Conservation (phyloP, 2,888 invertebrate genomes). For the Scotopteryx bipunctaria region DNA sequence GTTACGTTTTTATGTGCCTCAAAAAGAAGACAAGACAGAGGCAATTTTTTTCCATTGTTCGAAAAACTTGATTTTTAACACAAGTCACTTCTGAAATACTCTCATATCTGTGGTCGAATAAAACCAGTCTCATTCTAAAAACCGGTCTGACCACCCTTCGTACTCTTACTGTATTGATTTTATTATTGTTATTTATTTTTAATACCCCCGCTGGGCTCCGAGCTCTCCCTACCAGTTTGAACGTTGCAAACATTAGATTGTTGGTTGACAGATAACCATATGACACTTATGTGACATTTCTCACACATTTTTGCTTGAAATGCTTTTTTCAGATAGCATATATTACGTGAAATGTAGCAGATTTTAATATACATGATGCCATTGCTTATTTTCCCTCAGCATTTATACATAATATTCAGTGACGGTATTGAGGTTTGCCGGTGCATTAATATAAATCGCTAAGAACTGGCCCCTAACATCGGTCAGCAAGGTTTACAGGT, state of each 20-base stretch:
- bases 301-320: too few species aligned
- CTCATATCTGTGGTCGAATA: constrained; percentile 22
- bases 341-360: too few species aligned
- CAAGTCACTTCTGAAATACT: constrained; percentile 22
- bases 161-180: constrained; percentile 43
- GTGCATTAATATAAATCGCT: too few species aligned
- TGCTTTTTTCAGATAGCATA: too few species aligned
- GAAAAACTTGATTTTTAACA: constrained; percentile 1
- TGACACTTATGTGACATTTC: not conserved
- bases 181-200: constrained; percentile 46
- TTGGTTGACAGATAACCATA: not conserved
- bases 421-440: too few species aligned
- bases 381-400: too few species aligned
- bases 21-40: not conserved
- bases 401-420: too few species aligned
- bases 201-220: constrained; percentile 30
- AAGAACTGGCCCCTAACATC: too few species aligned
- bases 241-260: constrained; percentile 25
- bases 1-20: not conserved
- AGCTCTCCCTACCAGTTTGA: constrained; percentile 26
- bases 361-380: too few species aligned
- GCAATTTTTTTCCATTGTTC: not conserved
- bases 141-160: constrained; percentile 42
- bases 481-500: constrained; percentile 42
- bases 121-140: constrained; percentile 31